Conservation (phyloP, 2,113 vertebrate genomes). For the Pycnonotus jocosus region DNA sequence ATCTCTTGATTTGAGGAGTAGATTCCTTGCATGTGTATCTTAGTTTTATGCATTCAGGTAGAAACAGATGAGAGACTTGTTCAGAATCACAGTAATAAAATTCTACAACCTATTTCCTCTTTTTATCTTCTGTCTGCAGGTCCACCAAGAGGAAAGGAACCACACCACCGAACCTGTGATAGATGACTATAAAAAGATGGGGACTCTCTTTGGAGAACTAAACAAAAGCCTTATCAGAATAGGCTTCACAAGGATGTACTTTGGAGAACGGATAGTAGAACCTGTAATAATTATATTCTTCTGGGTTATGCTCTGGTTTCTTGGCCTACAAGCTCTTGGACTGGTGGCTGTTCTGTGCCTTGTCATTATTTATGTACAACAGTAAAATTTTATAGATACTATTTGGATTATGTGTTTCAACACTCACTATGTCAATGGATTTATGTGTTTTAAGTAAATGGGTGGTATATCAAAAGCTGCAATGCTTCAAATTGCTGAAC, state of each 20-base stretch:
- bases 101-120: background rate
- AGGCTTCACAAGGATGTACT: conserved; percentile 93
- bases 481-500: conserved; percentile 27
- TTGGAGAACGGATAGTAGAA: conserved; percentile 92
- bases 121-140: conserved; percentile 42
- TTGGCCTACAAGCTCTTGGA: conserved; percentile 91
- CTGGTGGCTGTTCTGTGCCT: conserved; percentile 93
- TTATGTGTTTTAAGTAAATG: conserved; percentile 24
- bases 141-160: conserved; percentile 61
- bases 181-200: conserved; percentile 92
- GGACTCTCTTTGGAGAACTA: conserved; percentile 92
- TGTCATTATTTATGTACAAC: conserved; percentile 95
- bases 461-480: background rate
- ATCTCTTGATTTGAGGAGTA: background rate
- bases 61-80: background rate
- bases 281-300: conserved; percentile 91
- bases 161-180: conserved; percentile 50
- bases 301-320: conserved; percentile 94
- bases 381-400: conserved; percentile 61
- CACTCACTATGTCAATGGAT: conserved; percentile 1
- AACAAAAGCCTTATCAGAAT: conserved; percentile 89
- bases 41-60: background rate
- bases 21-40: background rate
- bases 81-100: background rate
- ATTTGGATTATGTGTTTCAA: background rate